These are phyloP conservation scores for Calcarius lapponicus DNA, from an alignment of 2,797 vertebrate species.

Conservation along the genomic window DNA sequence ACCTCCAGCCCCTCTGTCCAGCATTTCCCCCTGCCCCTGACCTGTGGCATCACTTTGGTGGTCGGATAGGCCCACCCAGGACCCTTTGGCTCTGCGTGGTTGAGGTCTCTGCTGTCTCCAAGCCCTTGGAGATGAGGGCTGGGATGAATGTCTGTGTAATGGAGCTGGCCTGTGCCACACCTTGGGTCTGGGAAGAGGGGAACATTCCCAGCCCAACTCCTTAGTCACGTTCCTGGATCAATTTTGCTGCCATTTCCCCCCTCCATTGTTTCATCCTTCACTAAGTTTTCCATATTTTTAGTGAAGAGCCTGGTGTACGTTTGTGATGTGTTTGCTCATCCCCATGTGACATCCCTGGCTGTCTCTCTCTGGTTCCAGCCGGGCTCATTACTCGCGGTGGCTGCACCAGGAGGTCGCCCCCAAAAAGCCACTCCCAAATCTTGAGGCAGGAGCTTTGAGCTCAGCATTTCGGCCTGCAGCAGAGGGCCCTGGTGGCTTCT, in stretches of 20 bases:
- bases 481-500: not conserved
- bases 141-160: not conserved
- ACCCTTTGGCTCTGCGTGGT: fast-evolving
- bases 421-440: not conserved
- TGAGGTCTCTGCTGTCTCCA: not conserved
- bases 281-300: slow-evolving; percentile 27
- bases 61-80: not conserved
- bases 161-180: not conserved
- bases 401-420: not conserved
- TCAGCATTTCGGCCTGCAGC: fast-evolving
- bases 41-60: fast-evolving
- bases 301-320: slow-evolving; percentile 5
- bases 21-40: not conserved
- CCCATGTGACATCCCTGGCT: slow-evolving; percentile 4
- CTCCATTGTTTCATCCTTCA: not conserved
- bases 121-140: not conserved
- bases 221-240: slow-evolving; percentile 25
- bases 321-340: slow-evolving; percentile 27
- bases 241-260: not conserved
- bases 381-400: slow-evolving; percentile 22
- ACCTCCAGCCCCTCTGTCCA: not conserved
- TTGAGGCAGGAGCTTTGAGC: not conserved
- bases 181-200: not conserved
- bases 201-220: slow-evolving; percentile 17
- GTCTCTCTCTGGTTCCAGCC: not conserved